Base-by-base conservation (phyloP, 2,797 vertebrate genomes). In the Hoplostethus mediterraneus region DNA sequence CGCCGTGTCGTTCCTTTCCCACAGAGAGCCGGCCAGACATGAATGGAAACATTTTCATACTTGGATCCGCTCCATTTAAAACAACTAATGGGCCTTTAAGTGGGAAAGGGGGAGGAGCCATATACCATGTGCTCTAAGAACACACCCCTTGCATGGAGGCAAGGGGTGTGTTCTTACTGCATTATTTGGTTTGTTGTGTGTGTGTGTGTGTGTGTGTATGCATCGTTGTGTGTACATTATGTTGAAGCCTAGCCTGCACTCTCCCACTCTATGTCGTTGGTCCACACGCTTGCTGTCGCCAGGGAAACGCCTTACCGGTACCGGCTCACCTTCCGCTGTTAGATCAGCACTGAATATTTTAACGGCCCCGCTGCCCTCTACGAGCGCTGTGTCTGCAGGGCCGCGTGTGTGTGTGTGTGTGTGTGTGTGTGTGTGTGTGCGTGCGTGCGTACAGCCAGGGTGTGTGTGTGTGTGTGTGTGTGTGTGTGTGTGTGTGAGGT, bases 251-350 rank as follows among this genome's bases (percentile, higher is more conserved):
- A 6, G 69, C 63, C 56, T 63, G 21, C 30, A 38, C 73, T 82
- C 8, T 17, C 58, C 56, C 71, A 14, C 67, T 72, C 73, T 67
- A 73, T 73, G 40, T 83, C 79, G 83, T 63, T 69, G 65, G 83
- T 81, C 81, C 80, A 83, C 47, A 72, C 70, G 66, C 90, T 89
- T 89, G 70, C 89, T 88, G 96, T 97, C 95, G 95, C 96, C 96
- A 95, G 93, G 95, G 96, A 91, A 95, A 96, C 96, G 92, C 91
- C 81, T 91, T 83, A 77, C 87, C 48, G 87, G 81, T 78, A 88
- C 88, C 73, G 69, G 92, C 95, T 94, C 81, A 94, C 87, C 91
- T 95, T 93, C 80, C 92, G 82, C 76, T 64, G 57, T 85, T 89
- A 79, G 82, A 87, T 80, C 88, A 13, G 9, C 77, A 89, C 93